Evolutionary conservation across 2,888 invertebrate species (phyloP).

Genomic region (Cynaeus angustus): DNA sequence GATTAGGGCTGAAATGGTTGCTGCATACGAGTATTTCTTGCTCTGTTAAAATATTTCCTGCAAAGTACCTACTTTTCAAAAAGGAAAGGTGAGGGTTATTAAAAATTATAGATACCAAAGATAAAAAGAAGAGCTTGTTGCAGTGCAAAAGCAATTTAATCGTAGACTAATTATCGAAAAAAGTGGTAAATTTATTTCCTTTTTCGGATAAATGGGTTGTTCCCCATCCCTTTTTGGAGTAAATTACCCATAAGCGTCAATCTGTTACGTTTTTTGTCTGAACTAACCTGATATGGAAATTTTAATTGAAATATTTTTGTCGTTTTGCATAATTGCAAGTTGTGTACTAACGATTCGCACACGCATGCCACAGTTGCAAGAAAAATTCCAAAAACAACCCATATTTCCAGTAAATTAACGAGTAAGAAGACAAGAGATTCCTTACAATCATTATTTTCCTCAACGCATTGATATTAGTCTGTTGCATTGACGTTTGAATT

Average conservation of each 20-base stretch:
- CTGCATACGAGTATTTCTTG: slow-evolving; percentile 26
- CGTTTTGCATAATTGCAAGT: background rate
- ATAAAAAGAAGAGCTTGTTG: no score
- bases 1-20: slow-evolving; percentile 39
- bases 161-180: no score
- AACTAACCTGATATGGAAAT: background rate
- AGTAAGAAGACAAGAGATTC: slow-evolving; percentile 6
- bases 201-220: background rate
- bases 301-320: slow-evolving; percentile 16
- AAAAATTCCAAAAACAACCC: no score
- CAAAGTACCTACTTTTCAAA: background rate
- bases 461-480: slow-evolving; percentile 16
- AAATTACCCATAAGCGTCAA: background rate
- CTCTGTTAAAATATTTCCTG: slow-evolving; percentile 3
- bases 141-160: no score
- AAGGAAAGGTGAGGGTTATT: background rate
- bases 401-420: background rate
- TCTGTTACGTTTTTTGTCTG: background rate
- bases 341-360: slow-evolving; percentile 6
- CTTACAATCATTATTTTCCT: slow-evolving; percentile 21
- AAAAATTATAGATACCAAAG: background rate
- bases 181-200: background rate
- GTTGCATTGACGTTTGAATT: slow-evolving; percentile 4
- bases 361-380: background rate
- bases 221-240: background rate